Base-by-base conservation (phyloP, 2,113 vertebrate species). In the Microcebus tavaratra region DNA sequence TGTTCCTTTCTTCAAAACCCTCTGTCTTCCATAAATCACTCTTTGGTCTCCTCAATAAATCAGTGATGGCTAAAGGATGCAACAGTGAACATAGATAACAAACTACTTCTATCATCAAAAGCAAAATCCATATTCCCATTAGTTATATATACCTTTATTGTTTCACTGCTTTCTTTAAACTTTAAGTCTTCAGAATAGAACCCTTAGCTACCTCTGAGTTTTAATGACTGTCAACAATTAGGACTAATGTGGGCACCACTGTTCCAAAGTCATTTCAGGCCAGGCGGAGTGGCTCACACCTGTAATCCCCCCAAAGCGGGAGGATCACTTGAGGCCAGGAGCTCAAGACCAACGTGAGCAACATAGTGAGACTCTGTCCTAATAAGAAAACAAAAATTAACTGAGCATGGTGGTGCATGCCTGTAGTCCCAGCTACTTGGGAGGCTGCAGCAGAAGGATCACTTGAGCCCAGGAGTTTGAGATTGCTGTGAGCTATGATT, bases 141-240 rank as follows among this genome's bases (percentile, higher is more conserved):
- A 76, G 55, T 45, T 79, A 65, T 39, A 88, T 87, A 93, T 7
- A 91, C 53, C 17, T 65, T 78, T 76, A 87, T 31, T 42, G 65
- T 84, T 86, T 78, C 79, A 81, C 25, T 65, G 75, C 78, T 73
- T 97, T 36, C 55, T 65, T 84, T 76, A 82, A 85, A 57, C 36
- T 45, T 84, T n/a, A n/a, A 78, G 45, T 79, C 63, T 82, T 45
- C 34, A 29, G 48, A 70, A 90, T 5, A 93, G 61, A 70, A 48
- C 11, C 63, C 29, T 70, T 48, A 10, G 21, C 23, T 31, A n/a
- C n/a, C 63, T 87, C 68, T 48, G 57, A 91, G 42, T 81, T 61
- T 53, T 63, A 80, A 80, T 9, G 45, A 53, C 61, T 5, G 57
- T 31, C 3, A 89, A 85, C 57, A 61, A 76, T 34, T 17, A 73